A percentile compares a stretch with the other conserved stretches of the same genome.
Conservation (phyloP, 2,797 vertebrate genomes). For the Eulemur albifrons region DNA sequence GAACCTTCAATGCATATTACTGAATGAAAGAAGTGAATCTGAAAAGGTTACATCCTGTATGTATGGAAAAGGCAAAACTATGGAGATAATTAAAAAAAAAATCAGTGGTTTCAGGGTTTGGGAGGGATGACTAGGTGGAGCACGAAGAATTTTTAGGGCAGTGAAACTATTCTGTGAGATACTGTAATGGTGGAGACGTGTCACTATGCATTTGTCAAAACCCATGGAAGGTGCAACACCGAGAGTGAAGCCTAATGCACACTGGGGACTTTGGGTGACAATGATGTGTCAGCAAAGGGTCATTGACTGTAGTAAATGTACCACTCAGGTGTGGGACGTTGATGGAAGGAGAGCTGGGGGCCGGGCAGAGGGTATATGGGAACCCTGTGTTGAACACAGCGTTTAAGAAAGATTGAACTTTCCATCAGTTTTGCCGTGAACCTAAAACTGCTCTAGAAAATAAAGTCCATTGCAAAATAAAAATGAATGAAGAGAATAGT, state of each 20-base stretch:
- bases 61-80: not conserved
- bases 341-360: not conserved
- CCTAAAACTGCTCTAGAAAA: not conserved
- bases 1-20: not conserved
- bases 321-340: not conserved
- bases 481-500: not conserved
- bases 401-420: not conserved
- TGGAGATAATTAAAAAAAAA: not conserved
- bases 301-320: not conserved
- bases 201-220: not conserved
- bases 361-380: not conserved
- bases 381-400: not conserved
- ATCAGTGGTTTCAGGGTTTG: not conserved
- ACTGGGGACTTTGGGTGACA: not conserved
- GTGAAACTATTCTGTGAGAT: not conserved
- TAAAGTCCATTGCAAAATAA: not conserved
- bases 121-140: not conserved
- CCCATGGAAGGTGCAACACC: not conserved
- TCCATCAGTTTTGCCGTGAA: not conserved
- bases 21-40: not conserved
- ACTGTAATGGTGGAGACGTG: not conserved
- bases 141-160: not conserved
- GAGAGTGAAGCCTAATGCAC: not conserved
- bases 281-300: rapidly evolving
- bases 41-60: not conserved